Base-by-base conservation (phyloP, 2,113 vertebrate genomes). In the Sinocyclocheilus grahami region DNA sequence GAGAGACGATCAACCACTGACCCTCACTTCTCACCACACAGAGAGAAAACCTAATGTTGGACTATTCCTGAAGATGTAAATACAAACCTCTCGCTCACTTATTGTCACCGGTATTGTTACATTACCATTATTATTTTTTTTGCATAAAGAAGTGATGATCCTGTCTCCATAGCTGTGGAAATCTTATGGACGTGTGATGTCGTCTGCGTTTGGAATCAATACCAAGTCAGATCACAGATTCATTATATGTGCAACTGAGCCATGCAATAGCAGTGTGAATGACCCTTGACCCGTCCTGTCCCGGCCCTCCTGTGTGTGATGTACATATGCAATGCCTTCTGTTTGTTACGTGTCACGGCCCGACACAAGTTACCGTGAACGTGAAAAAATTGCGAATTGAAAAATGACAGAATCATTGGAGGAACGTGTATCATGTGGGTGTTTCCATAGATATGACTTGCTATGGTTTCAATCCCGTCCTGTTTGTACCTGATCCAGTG, bases 241-340 rank as follows among this genome's bases (percentile, higher is more conserved):
- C 74, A 71, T 83, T 71, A 53, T 53, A 87, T 67, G 67, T 90
- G 86, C 87, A 93, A 92, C 92, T 92, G 93, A 93, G 92, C 92
- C 90, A 90, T 88, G 89, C 89, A 78, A 90, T 88, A 86, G 87
- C 91, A 77, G 20, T 87, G 84, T 90, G 82, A 65, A 65, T 87
- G 88, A 85, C 69, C 74, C 78, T 65, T n/a, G 55, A 74, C 83
- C 27, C 42, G 42, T 42, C 42, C 42, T 11, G 46, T 12, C 46
- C 46, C 46, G 0, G 46, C 46, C 46, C 46, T 48, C 33, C 86
- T 86, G 67, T 76, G 89, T 90, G 89, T 90, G 76, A 88, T 92
- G 92, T 94, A 93, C 89, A 93, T 92, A 94, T 93, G 93, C 93
- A 94, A 93, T 88, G 87, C 87, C 91, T 91, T 93, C 87, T 37